A percentile compares a stretch with the other conserved stretches of the same genome.
phyloP scores from a whole-genome alignment of 2,113 vertebrate genomes.

The Phrynosoma platyrhinos region DNA sequence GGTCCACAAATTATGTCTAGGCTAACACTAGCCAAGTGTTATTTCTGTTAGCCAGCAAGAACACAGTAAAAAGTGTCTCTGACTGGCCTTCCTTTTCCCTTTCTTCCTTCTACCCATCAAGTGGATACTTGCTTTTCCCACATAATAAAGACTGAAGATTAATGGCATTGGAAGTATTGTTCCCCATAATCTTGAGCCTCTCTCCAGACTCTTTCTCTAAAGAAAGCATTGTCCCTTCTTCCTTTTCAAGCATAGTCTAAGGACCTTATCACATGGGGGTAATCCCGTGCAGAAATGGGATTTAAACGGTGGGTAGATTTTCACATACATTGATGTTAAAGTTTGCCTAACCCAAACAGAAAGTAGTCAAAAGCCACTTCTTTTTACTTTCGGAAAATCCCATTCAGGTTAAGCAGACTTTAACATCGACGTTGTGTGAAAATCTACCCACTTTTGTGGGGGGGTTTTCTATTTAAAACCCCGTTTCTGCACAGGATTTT shows the following conservation, averaged over 20 bases:
- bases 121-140: neutral
- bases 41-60: neutral
- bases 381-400: no score
- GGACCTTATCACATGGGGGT: no score
- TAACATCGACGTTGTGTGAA: no score
- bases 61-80: neutral
- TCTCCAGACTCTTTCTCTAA: neutral
- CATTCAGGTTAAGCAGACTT: no score
- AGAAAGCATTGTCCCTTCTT: neutral
- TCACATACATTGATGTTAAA: no score
- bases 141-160: neutral
- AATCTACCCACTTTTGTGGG: no score
- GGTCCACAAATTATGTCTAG: neutral
- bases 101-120: neutral
- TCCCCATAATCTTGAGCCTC: neutral
- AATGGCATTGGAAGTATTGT: no score
- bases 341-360: no score
- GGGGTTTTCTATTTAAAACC: no score
- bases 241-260: neutral
- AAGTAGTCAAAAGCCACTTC: no score
- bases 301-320: no score
- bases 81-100: neutral
- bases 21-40: neutral
- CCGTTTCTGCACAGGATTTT: neutral
- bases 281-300: no score